phyloP scores from a whole-genome alignment of 2,113 vertebrate species.

The Peromyscus maniculatus region DNA sequence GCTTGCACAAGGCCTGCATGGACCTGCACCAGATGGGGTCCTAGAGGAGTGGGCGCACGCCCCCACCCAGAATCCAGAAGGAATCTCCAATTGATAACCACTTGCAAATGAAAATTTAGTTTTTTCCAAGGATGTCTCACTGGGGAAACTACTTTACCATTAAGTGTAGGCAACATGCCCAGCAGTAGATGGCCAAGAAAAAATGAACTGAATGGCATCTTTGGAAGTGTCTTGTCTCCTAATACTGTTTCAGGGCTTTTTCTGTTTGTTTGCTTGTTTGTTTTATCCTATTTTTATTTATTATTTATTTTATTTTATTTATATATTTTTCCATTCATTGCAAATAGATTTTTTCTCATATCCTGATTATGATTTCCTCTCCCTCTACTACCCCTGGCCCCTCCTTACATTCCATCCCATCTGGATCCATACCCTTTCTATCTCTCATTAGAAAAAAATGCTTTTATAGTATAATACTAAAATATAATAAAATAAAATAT shows the following conservation, averaged over 20 bases:
- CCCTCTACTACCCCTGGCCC: background rate
- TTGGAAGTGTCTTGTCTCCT: background rate
- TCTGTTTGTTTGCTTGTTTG: background rate
- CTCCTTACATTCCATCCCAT: background rate
- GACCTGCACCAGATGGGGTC: background rate
- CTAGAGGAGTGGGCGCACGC: background rate
- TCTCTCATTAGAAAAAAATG: background rate
- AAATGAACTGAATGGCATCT: background rate
- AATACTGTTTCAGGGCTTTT: background rate
- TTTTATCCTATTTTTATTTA: background rate
- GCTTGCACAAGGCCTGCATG: too few species aligned
- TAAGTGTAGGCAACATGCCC: background rate
- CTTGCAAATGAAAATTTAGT: background rate
- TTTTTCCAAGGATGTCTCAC: background rate
- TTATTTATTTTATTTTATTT: background rate
- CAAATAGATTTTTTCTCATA: background rate
- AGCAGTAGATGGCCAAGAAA: background rate
- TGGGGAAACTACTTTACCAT: background rate
- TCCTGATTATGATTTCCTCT: background rate
- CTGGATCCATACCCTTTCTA: background rate
- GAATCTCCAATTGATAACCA: background rate
- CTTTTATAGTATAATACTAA: background rate
- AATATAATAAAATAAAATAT: background rate
- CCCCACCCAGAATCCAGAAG: background rate
- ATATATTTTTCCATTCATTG: background rate